Percentiles rank a stretch among this genome's conserved stretches.
Evolutionary conservation across 1,140 invertebrate species (phyloP).

Genomic region (Andricus grossulariae): DNA sequence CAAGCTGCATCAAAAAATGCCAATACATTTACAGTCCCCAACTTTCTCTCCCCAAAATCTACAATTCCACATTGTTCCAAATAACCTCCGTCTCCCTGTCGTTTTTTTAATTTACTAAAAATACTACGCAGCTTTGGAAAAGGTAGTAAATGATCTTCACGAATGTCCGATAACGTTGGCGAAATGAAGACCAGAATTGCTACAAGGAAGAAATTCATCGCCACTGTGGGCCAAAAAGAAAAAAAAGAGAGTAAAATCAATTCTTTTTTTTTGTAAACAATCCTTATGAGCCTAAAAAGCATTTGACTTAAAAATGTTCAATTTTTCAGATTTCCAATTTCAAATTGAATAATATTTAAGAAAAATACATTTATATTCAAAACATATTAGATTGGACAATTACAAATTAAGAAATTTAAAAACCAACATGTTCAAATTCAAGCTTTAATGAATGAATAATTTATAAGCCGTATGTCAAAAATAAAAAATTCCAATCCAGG

Average conservation of each 20-base stretch:
- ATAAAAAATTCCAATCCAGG: no score
- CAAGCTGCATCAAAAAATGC: conserved; percentile 64
- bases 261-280: no score
- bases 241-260: not conserved
- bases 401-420: no score
- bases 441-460: no score
- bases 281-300: no score
- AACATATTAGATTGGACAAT: no score
- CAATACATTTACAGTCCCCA: conserved; percentile 62
- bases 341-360: no score
- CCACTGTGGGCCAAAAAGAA: not conserved
- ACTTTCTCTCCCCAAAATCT: conserved; percentile 48
- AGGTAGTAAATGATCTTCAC: not conserved
- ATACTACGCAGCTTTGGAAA: conserved; percentile 18
- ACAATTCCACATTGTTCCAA: conserved; percentile 58
- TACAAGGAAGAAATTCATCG: conserved; percentile 34
- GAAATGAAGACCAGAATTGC: conserved; percentile 20
- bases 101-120: conserved; percentile 37
- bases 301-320: no score
- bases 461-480: no score
- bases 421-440: no score
- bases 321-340: no score
- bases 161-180: conserved; percentile 1
- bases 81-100: conserved; percentile 41
- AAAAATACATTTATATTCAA: no score